A percentile compares a stretch with the other conserved stretches of the same genome.
Evolutionary conservation across 1,140 invertebrate species (phyloP).

Genomic region (Drosophila parvula): DNA sequence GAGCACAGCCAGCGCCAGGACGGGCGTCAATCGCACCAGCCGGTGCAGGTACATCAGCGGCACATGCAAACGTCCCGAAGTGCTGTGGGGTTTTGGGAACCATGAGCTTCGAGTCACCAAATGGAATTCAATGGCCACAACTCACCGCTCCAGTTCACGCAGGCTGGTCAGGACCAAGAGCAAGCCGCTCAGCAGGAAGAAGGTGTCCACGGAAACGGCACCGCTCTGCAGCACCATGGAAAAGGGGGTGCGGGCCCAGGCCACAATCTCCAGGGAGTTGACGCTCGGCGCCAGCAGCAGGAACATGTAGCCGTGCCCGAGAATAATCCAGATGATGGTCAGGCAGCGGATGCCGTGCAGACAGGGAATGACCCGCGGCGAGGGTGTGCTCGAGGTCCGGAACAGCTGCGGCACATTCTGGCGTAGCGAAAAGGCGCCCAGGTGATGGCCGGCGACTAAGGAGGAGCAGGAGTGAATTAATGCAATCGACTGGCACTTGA

Average conservation of each 20-base stretch:
- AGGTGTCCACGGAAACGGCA: slow-evolving; percentile 88
- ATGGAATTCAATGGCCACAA: background rate
- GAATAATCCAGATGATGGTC: slow-evolving; percentile 88
- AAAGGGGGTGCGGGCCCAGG: slow-evolving; percentile 84
- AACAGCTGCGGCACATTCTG: slow-evolving; percentile 60
- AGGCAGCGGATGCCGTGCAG: slow-evolving; percentile 86
- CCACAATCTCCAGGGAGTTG: slow-evolving; percentile 49
- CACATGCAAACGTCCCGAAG: slow-evolving; percentile 58
- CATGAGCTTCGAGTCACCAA: background rate
- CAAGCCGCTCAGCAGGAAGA: slow-evolving; percentile 89
- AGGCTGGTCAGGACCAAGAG: slow-evolving; percentile 87
- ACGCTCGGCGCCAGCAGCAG: slow-evolving; percentile 57
- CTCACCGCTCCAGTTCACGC: slow-evolving; percentile 86
- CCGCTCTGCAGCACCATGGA: slow-evolving; percentile 87
- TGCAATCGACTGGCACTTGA: background rate
- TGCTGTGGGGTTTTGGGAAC: background rate
- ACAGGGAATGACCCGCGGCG: slow-evolving; percentile 82
- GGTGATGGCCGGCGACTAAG: slow-evolving; percentile 25
- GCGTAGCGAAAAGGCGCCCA: slow-evolving; percentile 50
- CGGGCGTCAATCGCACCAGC: slow-evolving; percentile 71
- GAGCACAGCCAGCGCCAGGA: slow-evolving; percentile 68
- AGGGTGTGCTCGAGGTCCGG: background rate
- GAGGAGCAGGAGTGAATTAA: background rate
- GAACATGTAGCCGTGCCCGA: slow-evolving; percentile 86
- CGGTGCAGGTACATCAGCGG: slow-evolving; percentile 81